Base-by-base conservation (phyloP, 2,797 vertebrate species). In the Sebastes matsubarae region DNA sequence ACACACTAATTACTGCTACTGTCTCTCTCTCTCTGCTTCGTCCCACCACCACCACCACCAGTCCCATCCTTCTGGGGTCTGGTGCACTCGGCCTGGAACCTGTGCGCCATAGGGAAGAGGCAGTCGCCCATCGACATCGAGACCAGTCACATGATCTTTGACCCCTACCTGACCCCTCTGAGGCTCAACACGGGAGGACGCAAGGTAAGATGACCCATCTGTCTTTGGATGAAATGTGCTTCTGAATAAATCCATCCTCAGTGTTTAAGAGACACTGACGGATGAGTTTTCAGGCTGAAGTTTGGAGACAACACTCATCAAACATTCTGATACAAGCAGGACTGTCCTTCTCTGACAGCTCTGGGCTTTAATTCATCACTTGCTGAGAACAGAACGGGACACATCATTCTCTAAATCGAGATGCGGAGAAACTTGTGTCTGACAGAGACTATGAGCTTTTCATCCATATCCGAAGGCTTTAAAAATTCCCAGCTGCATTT, bases 31-130 rank as follows among this genome's bases (percentile, higher is more conserved):
- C 36, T 38, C 58, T 52, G 50, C 22, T 30, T 61, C 55, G 6
- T 30, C 57, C 57, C 24, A 34, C 32, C 32, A 63, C n/a, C 66
- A 61, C 69, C n/a, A 38, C 66, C 65, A 25, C n/a, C 71, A 99
- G 98, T 99, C 95, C 98, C 98, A 87, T 99, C 98, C 78, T 99
- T 99, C 93, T 99, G 98, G 98, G 98, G 98, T 92, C 96, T 99
- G 96, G 98, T 99, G 90, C 98, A 99, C 95, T 99, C 98, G 24
- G 98, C 98, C 81, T 99, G 98, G 98, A 99, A 99, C 90, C 96
- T 99, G 84, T 99, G 98, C 87, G 97, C 98, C 52, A 98, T 99
- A 65, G 98, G 98, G 70, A 99, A 99, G 94, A 96, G 97, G 50
- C 98, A 99, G 94, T 99, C 98, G 2, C 98, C 98, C 50, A 97